Conservation (phyloP, 2,888 invertebrate species). For the Trichopria drosophilae region DNA sequence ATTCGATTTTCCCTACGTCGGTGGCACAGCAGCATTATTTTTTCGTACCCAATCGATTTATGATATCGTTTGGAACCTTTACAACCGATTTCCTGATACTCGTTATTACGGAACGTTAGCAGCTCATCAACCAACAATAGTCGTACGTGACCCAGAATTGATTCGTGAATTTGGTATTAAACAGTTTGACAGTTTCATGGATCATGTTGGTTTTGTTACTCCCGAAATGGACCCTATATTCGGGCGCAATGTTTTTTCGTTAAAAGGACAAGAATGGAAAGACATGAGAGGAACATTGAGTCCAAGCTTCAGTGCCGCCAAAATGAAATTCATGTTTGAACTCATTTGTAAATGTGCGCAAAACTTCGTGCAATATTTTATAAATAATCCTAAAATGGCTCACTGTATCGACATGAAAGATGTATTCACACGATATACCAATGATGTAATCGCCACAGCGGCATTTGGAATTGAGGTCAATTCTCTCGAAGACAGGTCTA, state of each 20-base stretch:
- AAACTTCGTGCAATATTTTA: conserved; percentile 31
- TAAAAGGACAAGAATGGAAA: conserved; percentile 41
- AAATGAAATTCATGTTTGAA: conserved; percentile 41
- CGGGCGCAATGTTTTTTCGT: conserved; percentile 38
- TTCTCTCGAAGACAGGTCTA: conserved; percentile 45
- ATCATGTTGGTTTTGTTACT: too few species aligned
- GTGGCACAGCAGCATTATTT: too few species aligned
- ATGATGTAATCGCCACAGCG: conserved; percentile 58
- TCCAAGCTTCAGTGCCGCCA: conserved; percentile 40
- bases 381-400: conserved; percentile 16
- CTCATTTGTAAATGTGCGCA: conserved; percentile 39
- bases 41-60: too few species aligned
- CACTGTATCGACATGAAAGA: conserved; percentile 54
- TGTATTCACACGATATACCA: conserved; percentile 50
- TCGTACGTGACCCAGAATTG: too few species aligned
- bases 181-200: too few species aligned
- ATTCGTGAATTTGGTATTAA: too few species aligned
- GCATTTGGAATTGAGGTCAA: conserved; percentile 58
- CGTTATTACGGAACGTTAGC: too few species aligned
- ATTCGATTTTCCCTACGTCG: too few species aligned
- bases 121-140: too few species aligned
- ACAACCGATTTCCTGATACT: too few species aligned
- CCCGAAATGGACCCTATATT: conserved; percentile 47
- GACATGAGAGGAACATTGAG: conserved; percentile 34
- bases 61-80: too few species aligned